Conservation (phyloP, 2,113 vertebrate species). For the Solenodon paradoxus region DNA sequence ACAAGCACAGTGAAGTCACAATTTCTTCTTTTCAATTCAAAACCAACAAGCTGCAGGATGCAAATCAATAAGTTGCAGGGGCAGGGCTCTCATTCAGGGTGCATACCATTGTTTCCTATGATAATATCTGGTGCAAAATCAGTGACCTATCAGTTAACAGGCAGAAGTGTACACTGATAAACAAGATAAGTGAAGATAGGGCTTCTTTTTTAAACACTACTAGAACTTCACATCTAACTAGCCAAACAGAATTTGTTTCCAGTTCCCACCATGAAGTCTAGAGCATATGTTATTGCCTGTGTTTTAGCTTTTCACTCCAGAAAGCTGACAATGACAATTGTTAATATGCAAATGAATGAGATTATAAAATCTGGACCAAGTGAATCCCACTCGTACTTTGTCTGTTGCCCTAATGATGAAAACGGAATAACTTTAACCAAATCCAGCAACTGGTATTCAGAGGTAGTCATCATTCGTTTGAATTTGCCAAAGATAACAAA, state of each 20-base stretch:
- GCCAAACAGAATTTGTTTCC: background rate
- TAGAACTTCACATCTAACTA: background rate
- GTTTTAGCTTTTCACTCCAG: background rate
- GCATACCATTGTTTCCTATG: background rate
- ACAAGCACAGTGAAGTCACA: background rate
- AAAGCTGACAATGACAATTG: fast-evolving
- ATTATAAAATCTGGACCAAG: background rate
- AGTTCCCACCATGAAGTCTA: background rate
- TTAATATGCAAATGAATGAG: background rate
- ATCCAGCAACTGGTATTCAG: background rate
- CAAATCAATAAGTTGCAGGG: background rate
- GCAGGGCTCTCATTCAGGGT: fast-evolving
- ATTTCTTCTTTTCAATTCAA: background rate
- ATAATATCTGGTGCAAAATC: background rate
- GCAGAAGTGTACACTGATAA: background rate
- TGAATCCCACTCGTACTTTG: background rate
- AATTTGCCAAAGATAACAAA: background rate
- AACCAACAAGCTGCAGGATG: background rate
- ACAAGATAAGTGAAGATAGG: background rate
- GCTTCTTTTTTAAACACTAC: background rate
- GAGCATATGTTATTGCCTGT: background rate
- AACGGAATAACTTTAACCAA: background rate
- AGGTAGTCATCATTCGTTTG: background rate
- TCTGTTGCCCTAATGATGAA: background rate
- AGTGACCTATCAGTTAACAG: background rate